These are phyloP conservation scores for Trachythela sp. DNA, from an alignment of 64 coral and sea anemone genomes.

Conservation along the genomic window DNA sequence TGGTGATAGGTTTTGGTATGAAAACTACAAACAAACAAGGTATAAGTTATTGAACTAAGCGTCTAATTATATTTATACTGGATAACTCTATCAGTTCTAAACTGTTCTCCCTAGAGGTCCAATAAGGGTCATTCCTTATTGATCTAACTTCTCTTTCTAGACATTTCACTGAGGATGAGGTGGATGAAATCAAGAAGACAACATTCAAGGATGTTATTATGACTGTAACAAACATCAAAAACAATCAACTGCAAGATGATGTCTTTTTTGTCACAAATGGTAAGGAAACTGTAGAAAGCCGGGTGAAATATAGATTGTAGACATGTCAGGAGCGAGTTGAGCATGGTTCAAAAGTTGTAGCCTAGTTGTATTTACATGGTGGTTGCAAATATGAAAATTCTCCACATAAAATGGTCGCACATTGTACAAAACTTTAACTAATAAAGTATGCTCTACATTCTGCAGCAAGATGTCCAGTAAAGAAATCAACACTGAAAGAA, in stretches of 20 bases:
- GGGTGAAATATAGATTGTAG: too few relatives aligned
- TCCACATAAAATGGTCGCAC: neutral
- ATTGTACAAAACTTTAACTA: too few relatives aligned
- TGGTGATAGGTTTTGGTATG: constrained; percentile 20
- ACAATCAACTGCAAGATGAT: neutral
- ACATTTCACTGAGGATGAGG: neutral
- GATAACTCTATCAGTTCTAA: too few relatives aligned
- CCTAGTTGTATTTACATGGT: too few relatives aligned
- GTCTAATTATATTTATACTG: too few relatives aligned
- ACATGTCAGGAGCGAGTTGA: too few relatives aligned
- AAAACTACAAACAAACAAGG: constrained; percentile 15
- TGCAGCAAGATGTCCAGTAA: neutral
- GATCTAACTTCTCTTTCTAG: neutral
- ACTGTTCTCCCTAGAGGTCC: neutral
- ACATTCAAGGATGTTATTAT: neutral
- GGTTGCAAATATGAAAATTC: neutral
- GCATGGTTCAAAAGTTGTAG: too few relatives aligned
- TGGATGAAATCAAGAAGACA: neutral
- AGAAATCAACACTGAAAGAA: neutral
- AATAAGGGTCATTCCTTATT: neutral
- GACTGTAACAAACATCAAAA: neutral
- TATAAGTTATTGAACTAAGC: too few relatives aligned
- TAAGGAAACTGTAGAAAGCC: too few relatives aligned
- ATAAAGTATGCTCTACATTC: neutral
- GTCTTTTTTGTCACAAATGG: neutral